Conservation (phyloP, 2,113 vertebrate species). For the Phrynosoma blainvillii region DNA sequence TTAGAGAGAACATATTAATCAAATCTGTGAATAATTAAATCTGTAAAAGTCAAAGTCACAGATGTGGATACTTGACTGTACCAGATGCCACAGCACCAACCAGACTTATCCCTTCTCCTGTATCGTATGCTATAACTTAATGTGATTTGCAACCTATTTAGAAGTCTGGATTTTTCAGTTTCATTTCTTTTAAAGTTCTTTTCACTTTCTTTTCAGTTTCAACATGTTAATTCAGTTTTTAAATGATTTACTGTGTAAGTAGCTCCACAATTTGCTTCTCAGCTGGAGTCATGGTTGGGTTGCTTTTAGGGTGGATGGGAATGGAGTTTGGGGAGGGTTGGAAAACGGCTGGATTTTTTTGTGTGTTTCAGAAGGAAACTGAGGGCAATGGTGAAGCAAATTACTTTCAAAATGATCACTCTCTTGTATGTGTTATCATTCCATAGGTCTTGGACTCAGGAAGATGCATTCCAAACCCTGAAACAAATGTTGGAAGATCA, state of each 20-base stretch:
- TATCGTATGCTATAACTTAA: background rate
- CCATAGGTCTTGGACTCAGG: background rate
- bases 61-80: no score
- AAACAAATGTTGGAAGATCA: conserved; percentile 46
- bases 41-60: no score
- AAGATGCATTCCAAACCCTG: conserved; percentile 36
- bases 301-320: no score
- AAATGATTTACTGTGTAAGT: no score
- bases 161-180: background rate
- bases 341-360: background rate
- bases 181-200: background rate
- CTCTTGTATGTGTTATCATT: background rate
- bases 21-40: no score
- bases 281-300: no score
- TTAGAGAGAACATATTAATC: no score
- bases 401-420: background rate
- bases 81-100: background rate
- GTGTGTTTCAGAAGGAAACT: no score
- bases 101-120: background rate
- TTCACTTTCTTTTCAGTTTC: no score
- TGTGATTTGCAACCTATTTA: background rate
- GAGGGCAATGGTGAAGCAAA: background rate
- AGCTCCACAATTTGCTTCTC: no score
- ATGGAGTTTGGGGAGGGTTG: background rate
- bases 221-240: no score